Evolutionary conservation across 2,113 vertebrate genomes (phyloP), one percentile per base, ranked within the genome.

Genomic region (Melanerpes formicivorus): DNA sequence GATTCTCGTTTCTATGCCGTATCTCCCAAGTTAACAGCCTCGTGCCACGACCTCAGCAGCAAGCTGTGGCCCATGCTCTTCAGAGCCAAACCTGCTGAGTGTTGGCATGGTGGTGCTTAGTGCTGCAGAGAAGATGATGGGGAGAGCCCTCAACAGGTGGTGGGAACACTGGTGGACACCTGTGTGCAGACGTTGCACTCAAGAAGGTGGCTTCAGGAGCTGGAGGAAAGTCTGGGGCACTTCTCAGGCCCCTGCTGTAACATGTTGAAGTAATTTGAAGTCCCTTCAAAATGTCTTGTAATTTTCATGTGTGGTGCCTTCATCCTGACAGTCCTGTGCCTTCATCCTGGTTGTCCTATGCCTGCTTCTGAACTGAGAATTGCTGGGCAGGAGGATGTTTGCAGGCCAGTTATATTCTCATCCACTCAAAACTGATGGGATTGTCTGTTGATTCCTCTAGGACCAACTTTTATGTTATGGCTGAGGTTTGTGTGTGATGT

Each of bases 141-240:
- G 29, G 56, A 19, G n/a, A 64, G n/a, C 56, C 56, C 27, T 74
- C 18, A 7, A 34, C 3, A 0, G 7, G 27, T 58, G 34, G 6
- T 27, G 54, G 65, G 65, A 66, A 29, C 62, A 14, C 63, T n/a
- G 72, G 19, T 30, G 78, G 78, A 27, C 52, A 29, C 52, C 50
- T 16, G 3, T 4, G 15, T 26, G 22, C 10, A 11, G 46, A 18
- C 0, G 1, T 46, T 32, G 55, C 14, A 10, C 42, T 11, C 5
- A 81, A 58, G 50, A n/a, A 34, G 25, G 40, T 32, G 14, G 56
- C 30, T 63, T 63, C 25, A 5, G 32, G 77, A 62, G 66, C 60
- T 58, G 60, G 26, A 7, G 40, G 32, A 23, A 56, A 52, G 8
- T 32, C 50, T 19, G 26, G 25, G 21, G 25, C 22, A 52, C 27